Base-by-base conservation (phyloP, 1,140 invertebrate genomes). In the Zaprionus ornatus region DNA sequence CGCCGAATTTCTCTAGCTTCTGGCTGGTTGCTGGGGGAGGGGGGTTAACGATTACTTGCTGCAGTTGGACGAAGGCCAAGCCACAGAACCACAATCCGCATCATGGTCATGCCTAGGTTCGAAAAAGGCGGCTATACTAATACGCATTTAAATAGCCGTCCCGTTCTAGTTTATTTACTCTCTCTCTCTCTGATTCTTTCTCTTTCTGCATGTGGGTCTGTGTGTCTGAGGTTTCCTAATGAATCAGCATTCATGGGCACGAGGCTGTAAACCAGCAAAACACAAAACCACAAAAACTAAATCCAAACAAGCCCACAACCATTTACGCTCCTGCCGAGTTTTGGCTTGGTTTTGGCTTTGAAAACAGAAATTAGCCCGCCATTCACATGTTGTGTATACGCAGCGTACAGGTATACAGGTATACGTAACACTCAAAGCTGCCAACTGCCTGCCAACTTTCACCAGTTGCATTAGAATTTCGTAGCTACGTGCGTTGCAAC, bases 181-280 rank as follows among this genome's bases (percentile, higher is more conserved):
- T 45, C 40, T 17, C 40, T 42, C n/a, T 48, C 9, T 19, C n/a
- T 17, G 7, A 2, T 3, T 3, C 7, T 50, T 4, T 12, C 37
- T 25, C 17, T 45, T 15, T 29, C 6, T 42, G 13, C 6, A 9
- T 17, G 15, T 27, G 56, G 67, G 45, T 40, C 27, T 77, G 62
- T 25, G 45, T 42, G 23, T n/a, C 66, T 62, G 57, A 25, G 57
- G 35, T 86, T 72, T 60, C 45, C 79, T 87, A 85, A 85, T 85
- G 82, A 85, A 87, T 82, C 82, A 85, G 83, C 79, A 85, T 85
- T 85, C 82, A 85, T 73, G 48, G 50, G 50, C 60, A 60, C 42
- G 32, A 15, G 40, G 72, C 66, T 45, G 65, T 67, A 74, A 61
- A 32, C 48, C 57, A 54, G 35, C 19, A 57, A 56, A 65, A 27